Percentiles rank a stretch among this genome's conserved stretches.
Evolutionary conservation across 2,113 vertebrate genomes (phyloP).

Genomic region (Pterocles gutturalis): DNA sequence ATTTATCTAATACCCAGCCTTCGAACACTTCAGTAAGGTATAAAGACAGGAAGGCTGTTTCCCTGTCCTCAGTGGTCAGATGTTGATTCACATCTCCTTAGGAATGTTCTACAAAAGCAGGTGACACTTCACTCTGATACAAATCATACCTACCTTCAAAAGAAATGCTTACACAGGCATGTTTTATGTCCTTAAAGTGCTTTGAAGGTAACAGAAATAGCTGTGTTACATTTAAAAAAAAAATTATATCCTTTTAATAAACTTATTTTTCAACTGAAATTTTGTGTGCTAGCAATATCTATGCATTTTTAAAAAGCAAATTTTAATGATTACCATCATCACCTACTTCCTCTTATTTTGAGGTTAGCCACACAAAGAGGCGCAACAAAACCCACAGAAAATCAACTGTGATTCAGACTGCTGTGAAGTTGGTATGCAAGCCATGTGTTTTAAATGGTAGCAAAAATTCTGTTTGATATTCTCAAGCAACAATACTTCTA

Average conservation of each 20-base stretch:
- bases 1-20: background rate
- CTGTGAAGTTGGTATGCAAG: background rate
- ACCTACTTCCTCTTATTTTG: background rate
- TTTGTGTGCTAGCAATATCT: background rate
- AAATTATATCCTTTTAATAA: background rate
- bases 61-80: background rate
- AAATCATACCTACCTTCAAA: slow-evolving; percentile 6
- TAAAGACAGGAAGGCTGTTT: background rate
- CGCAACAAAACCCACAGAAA: background rate
- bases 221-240: background rate
- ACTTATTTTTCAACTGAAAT: background rate
- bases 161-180: background rate
- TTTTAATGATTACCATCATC: background rate
- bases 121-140: background rate
- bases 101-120: background rate
- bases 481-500: background rate
- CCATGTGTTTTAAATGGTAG: background rate
- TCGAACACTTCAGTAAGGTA: background rate
- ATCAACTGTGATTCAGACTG: background rate
- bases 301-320: background rate
- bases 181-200: background rate
- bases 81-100: background rate
- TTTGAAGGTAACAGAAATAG: background rate
- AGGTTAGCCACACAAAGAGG: background rate
- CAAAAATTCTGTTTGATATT: background rate